These are phyloP conservation scores for Asarcornis scutulata DNA, from an alignment of 2,113 vertebrate species.

Conservation along the genomic window DNA sequence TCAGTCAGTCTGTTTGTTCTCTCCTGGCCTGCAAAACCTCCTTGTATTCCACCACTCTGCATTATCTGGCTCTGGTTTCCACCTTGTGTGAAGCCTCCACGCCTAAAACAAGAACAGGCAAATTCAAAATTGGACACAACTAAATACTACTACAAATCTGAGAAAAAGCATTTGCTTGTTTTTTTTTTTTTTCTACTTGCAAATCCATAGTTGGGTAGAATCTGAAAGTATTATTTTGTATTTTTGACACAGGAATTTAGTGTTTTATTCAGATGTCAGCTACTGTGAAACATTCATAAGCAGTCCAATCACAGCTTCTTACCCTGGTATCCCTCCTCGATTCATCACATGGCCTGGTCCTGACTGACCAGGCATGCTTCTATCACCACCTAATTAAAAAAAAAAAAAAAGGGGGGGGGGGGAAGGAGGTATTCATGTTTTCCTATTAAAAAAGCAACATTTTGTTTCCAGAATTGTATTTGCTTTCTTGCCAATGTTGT, in stretches of 20 bases:
- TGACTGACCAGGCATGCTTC: constrained; percentile 77
- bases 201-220: background rate
- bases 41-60: constrained; percentile 77
- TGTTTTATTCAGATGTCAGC: background rate
- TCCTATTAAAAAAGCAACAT: background rate
- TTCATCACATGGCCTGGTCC: constrained; percentile 82
- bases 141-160: rapidly evolving
- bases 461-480: background rate
- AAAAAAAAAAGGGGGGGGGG: rapidly evolving
- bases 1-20: constrained; percentile 26
- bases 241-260: background rate
- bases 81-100: constrained; percentile 82
- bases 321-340: constrained; percentile 87
- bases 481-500: background rate
- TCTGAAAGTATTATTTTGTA: background rate
- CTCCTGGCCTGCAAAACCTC: constrained; percentile 79
- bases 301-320: constrained; percentile 26
- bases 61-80: constrained; percentile 82
- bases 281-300: background rate
- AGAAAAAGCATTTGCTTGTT: rapidly evolving
- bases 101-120: constrained; percentile 66
- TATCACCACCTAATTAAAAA: constrained; percentile 79
- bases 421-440: background rate
- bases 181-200: background rate
- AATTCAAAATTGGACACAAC: background rate